A percentile compares a stretch with the other conserved stretches of the same genome.
phyloP scores from a whole-genome alignment of 1,140 invertebrate genomes.

The Lordiphosa collinella region DNA sequence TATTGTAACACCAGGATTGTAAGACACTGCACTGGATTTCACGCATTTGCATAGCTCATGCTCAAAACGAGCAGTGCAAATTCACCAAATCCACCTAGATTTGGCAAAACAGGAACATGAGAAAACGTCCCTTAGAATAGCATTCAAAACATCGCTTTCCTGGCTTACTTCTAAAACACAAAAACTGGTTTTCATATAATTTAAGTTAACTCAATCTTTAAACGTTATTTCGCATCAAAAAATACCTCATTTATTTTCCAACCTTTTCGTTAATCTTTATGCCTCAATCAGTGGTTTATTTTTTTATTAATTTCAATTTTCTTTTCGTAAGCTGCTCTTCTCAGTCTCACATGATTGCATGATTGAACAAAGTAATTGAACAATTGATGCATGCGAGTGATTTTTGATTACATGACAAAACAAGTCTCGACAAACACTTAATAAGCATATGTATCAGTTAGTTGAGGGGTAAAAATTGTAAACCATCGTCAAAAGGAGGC shows the following conservation, averaged over 20 bases:
- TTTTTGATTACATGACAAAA: slow-evolving; percentile 65
- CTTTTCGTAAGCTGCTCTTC: not conserved
- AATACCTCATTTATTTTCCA: not conserved
- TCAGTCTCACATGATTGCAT: slow-evolving; percentile 51
- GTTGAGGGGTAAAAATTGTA: slow-evolving; percentile 9
- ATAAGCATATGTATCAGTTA: slow-evolving; percentile 23
- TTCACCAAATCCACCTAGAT: no score
- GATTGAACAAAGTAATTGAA: slow-evolving; percentile 68
- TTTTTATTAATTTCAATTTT: not conserved
- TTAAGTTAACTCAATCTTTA: no score
- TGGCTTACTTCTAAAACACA: no score
- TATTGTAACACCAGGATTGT: no score
- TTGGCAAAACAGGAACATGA: no score
- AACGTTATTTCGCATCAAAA: no score
- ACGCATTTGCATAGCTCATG: no score
- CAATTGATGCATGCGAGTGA: slow-evolving; percentile 65
- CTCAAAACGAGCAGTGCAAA: no score
- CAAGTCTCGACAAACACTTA: slow-evolving; percentile 43
- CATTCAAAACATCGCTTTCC: no score
- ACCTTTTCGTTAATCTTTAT: not conserved
- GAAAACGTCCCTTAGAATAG: no score
- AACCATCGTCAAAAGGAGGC: slow-evolving; percentile 24
- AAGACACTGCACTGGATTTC: no score
- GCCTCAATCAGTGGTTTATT: not conserved
- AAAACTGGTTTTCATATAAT: no score